Evolutionary conservation across 2,797 vertebrate species (phyloP), one percentile per base, ranked within the genome.

Genomic region (Crenuchus spilurus): DNA sequence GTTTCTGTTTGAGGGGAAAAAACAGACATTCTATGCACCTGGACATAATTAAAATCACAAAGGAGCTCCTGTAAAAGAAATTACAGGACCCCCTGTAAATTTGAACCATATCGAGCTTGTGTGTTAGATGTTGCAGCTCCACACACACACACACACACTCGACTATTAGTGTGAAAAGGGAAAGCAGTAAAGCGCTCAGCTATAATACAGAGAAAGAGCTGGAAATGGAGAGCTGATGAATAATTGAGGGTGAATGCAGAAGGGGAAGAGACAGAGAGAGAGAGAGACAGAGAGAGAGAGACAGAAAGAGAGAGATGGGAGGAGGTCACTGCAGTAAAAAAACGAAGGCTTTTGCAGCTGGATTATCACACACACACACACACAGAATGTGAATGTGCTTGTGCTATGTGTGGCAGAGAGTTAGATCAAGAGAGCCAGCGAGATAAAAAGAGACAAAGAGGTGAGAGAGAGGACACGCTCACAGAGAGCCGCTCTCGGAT

Each of bases 221-320:
- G 49, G 46, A 54, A 66, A 71, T 75, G 60, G 41, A 68, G 74
- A 73, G 33, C 30, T 26, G 76, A 71, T 78, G 62, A 77, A 82
- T 80, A 75, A 82, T 75, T 80, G 58, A 82, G 72, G 68, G 48
- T 54, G 67, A 70, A 77, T 24, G 60, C 60, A 76, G 70, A 78
- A 64, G 51, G n/a, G n/a, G n/a, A n/a, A 1, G 14, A 18, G 14
- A n/a, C 39, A 24, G 10, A 37, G 35, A 48, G 39, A 67, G 78
- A 72, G 60, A 49, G 58, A 37, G n/a, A n/a, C 39, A 24, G 10
- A 37, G 35, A 48, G 39, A 67, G 78, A 72, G 60, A 49, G 58
- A 37, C 39, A 24, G 10, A 37, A 33, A 48, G 39, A 67, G 78
- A 72, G 60, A 49, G 58, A 37, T 65, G 41, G 62, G 75, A 75